Percentiles rank a stretch among this genome's conserved stretches.
Evolutionary conservation across 2,888 invertebrate species (phyloP).

Genomic region (Sphaeridia pumilis): DNA sequence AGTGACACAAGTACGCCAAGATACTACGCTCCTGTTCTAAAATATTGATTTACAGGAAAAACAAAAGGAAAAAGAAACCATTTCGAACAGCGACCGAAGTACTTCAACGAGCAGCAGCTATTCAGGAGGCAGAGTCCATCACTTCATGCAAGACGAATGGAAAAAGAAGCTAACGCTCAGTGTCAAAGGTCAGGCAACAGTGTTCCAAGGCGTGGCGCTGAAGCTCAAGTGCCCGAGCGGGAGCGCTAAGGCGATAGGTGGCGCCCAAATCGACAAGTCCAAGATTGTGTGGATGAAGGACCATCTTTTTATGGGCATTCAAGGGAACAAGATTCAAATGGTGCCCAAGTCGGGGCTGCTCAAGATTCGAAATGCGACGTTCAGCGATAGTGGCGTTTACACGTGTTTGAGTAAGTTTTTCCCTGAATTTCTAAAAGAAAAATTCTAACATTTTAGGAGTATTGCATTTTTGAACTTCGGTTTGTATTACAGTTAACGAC

Average conservation of each 20-base stretch:
- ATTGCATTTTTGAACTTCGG: too few species aligned
- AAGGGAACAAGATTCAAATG: slow-evolving; percentile 69
- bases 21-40: too few species aligned
- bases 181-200: slow-evolving; percentile 79
- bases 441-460: too few species aligned
- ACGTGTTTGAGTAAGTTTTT: slow-evolving; percentile 61
- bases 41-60: too few species aligned
- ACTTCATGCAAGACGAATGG: slow-evolving; percentile 68
- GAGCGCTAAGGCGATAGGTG: slow-evolving; percentile 15
- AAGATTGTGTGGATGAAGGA: slow-evolving; percentile 85
- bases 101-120: too few species aligned
- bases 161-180: slow-evolving; percentile 71
- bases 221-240: slow-evolving; percentile 79
- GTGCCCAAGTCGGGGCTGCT: slow-evolving; percentile 81
- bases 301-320: slow-evolving; percentile 52
- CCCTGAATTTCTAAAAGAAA: too few species aligned
- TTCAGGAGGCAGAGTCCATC: too few species aligned
- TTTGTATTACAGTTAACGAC: slow-evolving; percentile 25
- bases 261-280: slow-evolving; percentile 46
- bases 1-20: too few species aligned
- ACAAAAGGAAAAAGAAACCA: too few species aligned
- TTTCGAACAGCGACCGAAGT: too few species aligned
- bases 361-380: slow-evolving; percentile 66
- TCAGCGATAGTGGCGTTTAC: slow-evolving; percentile 72
- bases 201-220: slow-evolving; percentile 80